Base-by-base conservation (phyloP, 2,113 vertebrate genomes). In the Tachysurus fulvidraco region DNA sequence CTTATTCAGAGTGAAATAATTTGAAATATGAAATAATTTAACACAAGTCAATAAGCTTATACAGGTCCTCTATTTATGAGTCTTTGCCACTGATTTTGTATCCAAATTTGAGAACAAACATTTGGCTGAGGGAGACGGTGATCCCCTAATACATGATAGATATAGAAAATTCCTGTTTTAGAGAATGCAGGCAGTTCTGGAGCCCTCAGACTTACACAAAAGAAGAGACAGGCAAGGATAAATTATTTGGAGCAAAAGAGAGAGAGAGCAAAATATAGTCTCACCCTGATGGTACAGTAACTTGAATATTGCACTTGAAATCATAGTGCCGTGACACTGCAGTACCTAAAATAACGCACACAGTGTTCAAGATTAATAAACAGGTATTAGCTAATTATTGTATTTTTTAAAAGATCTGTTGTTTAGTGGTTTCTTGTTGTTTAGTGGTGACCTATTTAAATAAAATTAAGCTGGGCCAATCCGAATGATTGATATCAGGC, bases 71-170 rank as follows among this genome's bases (percentile, higher is more conserved):
- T 23, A 8, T 23, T 62, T 59, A 12, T 30, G 28, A 17, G 21
- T 60, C n/a, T 78, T 90, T 99, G 93, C 97, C 98, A 92, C 99
- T 96, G 90, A 99, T 97, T 81, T 95, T 96, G 95, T 99, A 99
- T 81, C 97, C 97, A 0, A 99, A 97, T 91, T 96, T 98, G 16
- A 98, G 91, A 36, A 96, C 97, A 57, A 99, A 99, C 91, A 97
- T 99, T 93, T 97, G 95, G 65, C 97, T 98, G 85, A 99, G 91
- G 0, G 97, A 99, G 91, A 99, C 97, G 90, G 96, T 96, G 19
- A 99, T 96, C 90, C 96, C 97, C 0, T 98, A 99, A 19, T 97
- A 96, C 5, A 99, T 97, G 78, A 99, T 95, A 0, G 98, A 91
- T 1, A 99, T 95, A 88, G 97, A 95, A 0, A 99, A 99, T 80